A percentile compares a stretch with the other conserved stretches of the same genome.
phyloP scores from a whole-genome alignment of 2,888 invertebrate genomes.

The Tyria jacobaeae region DNA sequence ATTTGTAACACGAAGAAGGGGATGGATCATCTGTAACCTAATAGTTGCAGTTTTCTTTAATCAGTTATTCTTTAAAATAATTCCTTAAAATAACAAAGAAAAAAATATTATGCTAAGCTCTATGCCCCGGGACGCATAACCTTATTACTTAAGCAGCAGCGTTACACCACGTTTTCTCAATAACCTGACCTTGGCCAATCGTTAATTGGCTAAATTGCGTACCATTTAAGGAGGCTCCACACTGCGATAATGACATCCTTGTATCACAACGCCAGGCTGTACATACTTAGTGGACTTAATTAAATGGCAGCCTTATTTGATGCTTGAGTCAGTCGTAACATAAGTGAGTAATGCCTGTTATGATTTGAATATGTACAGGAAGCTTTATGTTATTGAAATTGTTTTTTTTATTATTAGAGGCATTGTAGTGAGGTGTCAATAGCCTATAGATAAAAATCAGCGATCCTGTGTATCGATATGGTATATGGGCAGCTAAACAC shows the following conservation, averaged over 20 bases:
- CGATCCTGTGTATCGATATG: conserved; percentile 13
- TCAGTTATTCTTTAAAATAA: too few relatives aligned
- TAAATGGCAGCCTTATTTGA: conserved; percentile 56
- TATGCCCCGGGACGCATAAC: conserved; percentile 19
- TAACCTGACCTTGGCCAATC: conserved; percentile 62
- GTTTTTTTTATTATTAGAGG: conserved; percentile 42
- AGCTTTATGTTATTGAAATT: conserved; percentile 51
- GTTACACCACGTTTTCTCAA: conserved; percentile 67
- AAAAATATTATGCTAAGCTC: conserved; percentile 10
- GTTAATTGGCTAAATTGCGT: conserved; percentile 78
- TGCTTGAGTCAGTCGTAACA: conserved; percentile 45
- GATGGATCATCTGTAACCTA: neutral
- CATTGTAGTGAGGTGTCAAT: conserved; percentile 20
- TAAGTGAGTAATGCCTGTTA: conserved; percentile 47
- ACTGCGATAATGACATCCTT: conserved; percentile 76
- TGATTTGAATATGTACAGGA: conserved; percentile 54
- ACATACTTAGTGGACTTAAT: conserved; percentile 70
- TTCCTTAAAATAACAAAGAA: too few relatives aligned
- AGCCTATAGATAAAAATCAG: conserved; percentile 18
- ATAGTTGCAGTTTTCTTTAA: too few relatives aligned
- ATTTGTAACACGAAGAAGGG: neutral
- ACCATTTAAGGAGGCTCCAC: conserved; percentile 72
- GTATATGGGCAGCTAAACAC: conserved; percentile 5
- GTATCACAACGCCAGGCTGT: conserved; percentile 53
- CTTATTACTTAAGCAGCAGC: conserved; percentile 40